These are phyloP conservation scores for Brachyhypopomus occidentalis DNA, from an alignment of 2,113 vertebrate genomes.

Conservation along the genomic window DNA sequence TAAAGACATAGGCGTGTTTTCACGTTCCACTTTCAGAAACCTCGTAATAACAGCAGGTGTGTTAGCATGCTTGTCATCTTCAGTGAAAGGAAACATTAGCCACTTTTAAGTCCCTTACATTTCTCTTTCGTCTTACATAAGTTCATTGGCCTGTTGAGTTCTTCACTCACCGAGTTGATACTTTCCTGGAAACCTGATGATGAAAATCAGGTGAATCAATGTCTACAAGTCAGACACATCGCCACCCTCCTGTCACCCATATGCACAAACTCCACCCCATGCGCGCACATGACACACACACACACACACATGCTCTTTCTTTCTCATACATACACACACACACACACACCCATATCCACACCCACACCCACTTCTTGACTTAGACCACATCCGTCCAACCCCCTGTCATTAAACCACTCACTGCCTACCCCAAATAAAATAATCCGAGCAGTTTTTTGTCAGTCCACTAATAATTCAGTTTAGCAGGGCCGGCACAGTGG, in stretches of 20 bases:
- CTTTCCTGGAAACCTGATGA: neutral
- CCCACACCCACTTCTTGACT: constrained; percentile 53
- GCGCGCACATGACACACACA: too few relatives aligned
- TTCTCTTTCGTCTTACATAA: neutral
- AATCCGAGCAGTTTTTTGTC: constrained; percentile 75
- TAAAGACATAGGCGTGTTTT: too few relatives aligned
- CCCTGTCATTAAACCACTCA: constrained; percentile 72
- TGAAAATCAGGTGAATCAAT: constrained; percentile 7
- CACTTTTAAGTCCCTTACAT: neutral
- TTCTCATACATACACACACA: too few relatives aligned
- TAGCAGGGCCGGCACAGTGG: constrained; percentile 71
- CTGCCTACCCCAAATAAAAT: constrained; percentile 67
- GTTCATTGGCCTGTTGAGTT: neutral
- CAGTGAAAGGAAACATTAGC: neutral
- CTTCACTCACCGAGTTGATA: neutral
- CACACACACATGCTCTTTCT: too few relatives aligned
- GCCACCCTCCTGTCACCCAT: too few relatives aligned
- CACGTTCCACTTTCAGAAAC: neutral
- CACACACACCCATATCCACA: neutral
- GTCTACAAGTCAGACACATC: constrained; percentile 44
- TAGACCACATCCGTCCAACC: constrained; percentile 47
- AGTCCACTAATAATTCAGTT: constrained; percentile 80
- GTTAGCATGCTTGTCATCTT: neutral
- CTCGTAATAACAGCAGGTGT: neutral
- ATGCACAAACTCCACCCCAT: too few relatives aligned